Evolutionary conservation across 2,797 vertebrate species (phyloP).

Genomic region (Parauchenoglanis punctatus): DNA sequence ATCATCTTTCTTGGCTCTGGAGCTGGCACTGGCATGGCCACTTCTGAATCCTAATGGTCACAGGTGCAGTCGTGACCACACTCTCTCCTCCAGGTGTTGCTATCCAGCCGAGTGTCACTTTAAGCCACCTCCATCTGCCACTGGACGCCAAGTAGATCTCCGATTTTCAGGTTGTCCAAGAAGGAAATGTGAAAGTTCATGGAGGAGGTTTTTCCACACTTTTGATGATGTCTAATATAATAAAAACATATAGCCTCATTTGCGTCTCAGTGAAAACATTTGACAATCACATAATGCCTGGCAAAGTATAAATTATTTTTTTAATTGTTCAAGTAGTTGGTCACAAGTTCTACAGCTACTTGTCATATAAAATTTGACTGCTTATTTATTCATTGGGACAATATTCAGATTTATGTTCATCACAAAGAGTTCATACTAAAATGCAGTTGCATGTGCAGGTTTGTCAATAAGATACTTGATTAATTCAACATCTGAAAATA

Average conservation of each 20-base stretch:
- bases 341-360: neutral
- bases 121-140: slow-evolving; percentile 78
- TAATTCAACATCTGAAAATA: neutral
- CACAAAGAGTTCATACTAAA: neutral
- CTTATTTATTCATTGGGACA: neutral
- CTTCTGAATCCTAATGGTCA: slow-evolving; percentile 67
- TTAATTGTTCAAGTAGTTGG: neutral
- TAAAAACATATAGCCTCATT: neutral
- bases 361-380: neutral
- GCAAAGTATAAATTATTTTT: neutral
- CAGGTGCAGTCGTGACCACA: slow-evolving; percentile 77
- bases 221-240: neutral
- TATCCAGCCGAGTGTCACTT: slow-evolving; percentile 77
- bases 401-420: neutral
- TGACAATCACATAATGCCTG: no score
- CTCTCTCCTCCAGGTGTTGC: slow-evolving; percentile 77
- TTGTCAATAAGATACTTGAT: neutral
- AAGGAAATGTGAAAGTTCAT: slow-evolving; percentile 19
- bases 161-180: neutral
- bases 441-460: neutral
- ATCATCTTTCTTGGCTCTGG: slow-evolving; percentile 57
- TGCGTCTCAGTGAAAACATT: neutral
- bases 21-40: slow-evolving; percentile 66
- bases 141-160: slow-evolving; percentile 51
- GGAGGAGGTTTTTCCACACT: neutral